Base-by-base conservation (phyloP, 2,113 vertebrate species). In the Percopsis transmontana region DNA sequence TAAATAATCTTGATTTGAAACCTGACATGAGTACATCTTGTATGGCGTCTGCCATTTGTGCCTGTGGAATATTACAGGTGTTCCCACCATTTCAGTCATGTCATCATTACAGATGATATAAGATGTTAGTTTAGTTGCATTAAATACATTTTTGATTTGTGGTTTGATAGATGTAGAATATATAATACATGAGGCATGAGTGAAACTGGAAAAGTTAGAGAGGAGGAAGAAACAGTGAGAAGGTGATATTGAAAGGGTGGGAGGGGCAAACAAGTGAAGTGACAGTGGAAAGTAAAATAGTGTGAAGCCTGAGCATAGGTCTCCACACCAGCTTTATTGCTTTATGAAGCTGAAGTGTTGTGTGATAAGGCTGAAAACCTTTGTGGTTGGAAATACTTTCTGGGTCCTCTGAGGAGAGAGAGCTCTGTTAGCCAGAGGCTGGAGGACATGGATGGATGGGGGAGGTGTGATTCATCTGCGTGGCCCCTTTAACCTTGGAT, bases 321-420 rank as follows among this genome's bases (percentile, higher is more conserved):
- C 53, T 57, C 62, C 41, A 23, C 81, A 72, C 40, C 68, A 77
- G 72, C 53, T 70, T 73, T 84, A 74, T 74, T 74, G 74, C 69
- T 54, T 70, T 65, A 33, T 64, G 38, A 70, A 76, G 71, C 65
- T 20, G 53, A 83, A 74, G 80, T 41, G 75, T 67, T 42, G 62
- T 48, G 66, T 51, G 75, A 85, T 57, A 66, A 71, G 77, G 45
- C 51, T 18, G 5, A 48, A 74, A 68, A 59, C 58, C 68, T 53
- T 66, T 55, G 72, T 58, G 23, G 13, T 14, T 12, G 12, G 5
- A 14, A 20, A 38, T 16, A 18, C 19, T 44, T 40, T 44, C 51
- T 53, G 51, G 20, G 12, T 15, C 33, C 55, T 57, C 8, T 18
- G 33, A n/a, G 12, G 33, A n/a, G 12, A 11, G 56, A 19, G 40